Evolutionary conservation across 2,113 vertebrate genomes (phyloP).

Genomic region (Equus przewalskii): DNA sequence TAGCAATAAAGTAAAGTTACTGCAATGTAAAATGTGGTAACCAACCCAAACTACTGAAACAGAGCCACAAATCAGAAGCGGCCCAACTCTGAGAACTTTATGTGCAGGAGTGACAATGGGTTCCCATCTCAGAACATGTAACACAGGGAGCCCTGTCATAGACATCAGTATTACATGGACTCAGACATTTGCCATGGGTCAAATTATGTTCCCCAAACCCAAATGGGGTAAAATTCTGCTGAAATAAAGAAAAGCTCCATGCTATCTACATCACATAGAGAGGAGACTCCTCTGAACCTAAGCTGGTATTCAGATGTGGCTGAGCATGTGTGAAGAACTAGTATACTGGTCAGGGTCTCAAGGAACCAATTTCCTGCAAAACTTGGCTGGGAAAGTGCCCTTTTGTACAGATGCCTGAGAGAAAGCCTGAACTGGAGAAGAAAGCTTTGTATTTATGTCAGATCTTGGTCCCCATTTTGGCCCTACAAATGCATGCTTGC

Average conservation of each 20-base stretch:
- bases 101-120: constrained; percentile 57
- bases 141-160: background rate
- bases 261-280: background rate
- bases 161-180: background rate
- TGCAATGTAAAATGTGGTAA: constrained; percentile 86
- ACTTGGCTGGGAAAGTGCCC: background rate
- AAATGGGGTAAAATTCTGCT: background rate
- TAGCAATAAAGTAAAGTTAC: constrained; percentile 90
- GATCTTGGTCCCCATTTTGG: background rate
- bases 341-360: background rate
- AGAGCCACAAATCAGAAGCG: constrained; percentile 85
- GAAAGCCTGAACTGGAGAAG: background rate
- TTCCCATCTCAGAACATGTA: background rate
- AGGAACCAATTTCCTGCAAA: background rate
- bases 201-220: background rate
- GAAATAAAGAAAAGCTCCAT: background rate
- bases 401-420: background rate
- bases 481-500: background rate
- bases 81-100: constrained; percentile 75
- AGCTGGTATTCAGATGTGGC: background rate
- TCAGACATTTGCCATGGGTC: background rate
- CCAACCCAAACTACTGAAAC: constrained; percentile 87
- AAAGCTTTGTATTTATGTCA: background rate
- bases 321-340: background rate
- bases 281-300: background rate